Conservation (phyloP, 2,797 vertebrate genomes). For the Xenentodon cancila region DNA sequence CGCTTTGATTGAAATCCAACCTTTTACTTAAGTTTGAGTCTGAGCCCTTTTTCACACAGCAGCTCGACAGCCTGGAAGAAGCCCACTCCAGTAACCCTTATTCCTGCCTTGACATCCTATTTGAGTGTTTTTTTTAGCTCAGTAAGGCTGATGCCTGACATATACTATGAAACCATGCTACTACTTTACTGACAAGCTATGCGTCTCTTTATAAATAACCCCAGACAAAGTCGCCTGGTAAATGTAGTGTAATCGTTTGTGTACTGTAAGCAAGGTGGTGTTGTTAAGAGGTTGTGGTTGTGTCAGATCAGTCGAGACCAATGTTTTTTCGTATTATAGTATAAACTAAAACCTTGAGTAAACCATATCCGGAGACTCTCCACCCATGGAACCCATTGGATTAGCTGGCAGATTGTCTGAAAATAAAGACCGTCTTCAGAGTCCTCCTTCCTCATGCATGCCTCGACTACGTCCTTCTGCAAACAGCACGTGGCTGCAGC, state of each 20-base stretch:
- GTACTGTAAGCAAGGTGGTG: constrained; percentile 3
- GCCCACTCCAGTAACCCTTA: constrained; percentile 15
- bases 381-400: constrained; percentile 11
- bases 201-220: constrained; percentile 47
- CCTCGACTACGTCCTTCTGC: constrained; percentile 38
- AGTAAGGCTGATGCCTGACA: constrained; percentile 52
- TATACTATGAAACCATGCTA: constrained; percentile 41
- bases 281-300: constrained; percentile 35
- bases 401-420: constrained; percentile 21
- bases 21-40: constrained; percentile 24
- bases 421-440: constrained; percentile 60
- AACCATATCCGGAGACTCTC: constrained; percentile 27
- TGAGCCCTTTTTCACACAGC: constrained; percentile 15
- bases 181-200: constrained; percentile 45
- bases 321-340: constrained; percentile 8
- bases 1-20: constrained; percentile 13
- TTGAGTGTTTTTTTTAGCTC: constrained; percentile 51
- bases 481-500: constrained; percentile 22
- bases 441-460: constrained; percentile 62
- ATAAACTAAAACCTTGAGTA: constrained; percentile 18
- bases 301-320: neutral
- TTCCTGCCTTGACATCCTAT: constrained; percentile 14
- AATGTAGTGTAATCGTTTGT: constrained; percentile 45
- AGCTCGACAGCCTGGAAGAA: constrained; percentile 30
- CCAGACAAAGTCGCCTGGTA: constrained; percentile 40